These are phyloP conservation scores for Agrotis puta DNA, from an alignment of 2,888 invertebrate genomes.

Conservation along the genomic window DNA sequence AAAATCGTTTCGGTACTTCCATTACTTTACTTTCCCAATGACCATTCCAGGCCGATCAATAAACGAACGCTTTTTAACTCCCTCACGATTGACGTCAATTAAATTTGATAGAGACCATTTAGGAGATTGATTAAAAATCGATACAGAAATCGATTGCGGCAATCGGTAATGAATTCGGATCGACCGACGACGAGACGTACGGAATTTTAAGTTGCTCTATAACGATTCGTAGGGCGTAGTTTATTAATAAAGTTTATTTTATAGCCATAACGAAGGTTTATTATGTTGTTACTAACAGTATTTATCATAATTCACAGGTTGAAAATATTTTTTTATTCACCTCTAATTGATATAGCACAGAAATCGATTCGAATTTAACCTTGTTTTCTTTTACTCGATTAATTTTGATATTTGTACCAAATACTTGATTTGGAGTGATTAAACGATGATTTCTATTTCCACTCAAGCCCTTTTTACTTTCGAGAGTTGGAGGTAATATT, in stretches of 20 bases:
- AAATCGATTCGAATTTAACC: slow-evolving; percentile 55
- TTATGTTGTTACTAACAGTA: slow-evolving; percentile 65
- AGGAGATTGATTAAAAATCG: slow-evolving; percentile 86
- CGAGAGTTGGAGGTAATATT: slow-evolving; percentile 29
- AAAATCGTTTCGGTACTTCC: slow-evolving; percentile 66
- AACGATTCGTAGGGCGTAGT: slow-evolving; percentile 68
- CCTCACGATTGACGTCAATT: slow-evolving; percentile 85
- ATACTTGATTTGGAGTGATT: slow-evolving; percentile 26
- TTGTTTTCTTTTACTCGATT: slow-evolving; percentile 46
- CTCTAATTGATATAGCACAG: slow-evolving; percentile 59
- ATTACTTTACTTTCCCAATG: slow-evolving; percentile 69
- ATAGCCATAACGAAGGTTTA: slow-evolving; percentile 66
- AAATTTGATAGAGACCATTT: slow-evolving; percentile 86
- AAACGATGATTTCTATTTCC: slow-evolving; percentile 43
- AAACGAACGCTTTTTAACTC: slow-evolving; percentile 75
- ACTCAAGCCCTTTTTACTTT: slow-evolving; percentile 44
- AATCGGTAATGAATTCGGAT: slow-evolving; percentile 74
- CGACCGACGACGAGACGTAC: slow-evolving; percentile 64
- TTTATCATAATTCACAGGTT: slow-evolving; percentile 69
- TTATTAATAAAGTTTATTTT: slow-evolving; percentile 70
- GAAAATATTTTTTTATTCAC: slow-evolving; percentile 46
- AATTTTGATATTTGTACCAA: slow-evolving; percentile 29
- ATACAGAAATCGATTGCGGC: slow-evolving; percentile 78
- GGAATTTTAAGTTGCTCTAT: slow-evolving; percentile 77
- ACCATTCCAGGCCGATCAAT: slow-evolving; percentile 68